These are phyloP conservation scores for Megathymus violae DNA, from an alignment of 1,140 invertebrate species.

Conservation along the genomic window DNA sequence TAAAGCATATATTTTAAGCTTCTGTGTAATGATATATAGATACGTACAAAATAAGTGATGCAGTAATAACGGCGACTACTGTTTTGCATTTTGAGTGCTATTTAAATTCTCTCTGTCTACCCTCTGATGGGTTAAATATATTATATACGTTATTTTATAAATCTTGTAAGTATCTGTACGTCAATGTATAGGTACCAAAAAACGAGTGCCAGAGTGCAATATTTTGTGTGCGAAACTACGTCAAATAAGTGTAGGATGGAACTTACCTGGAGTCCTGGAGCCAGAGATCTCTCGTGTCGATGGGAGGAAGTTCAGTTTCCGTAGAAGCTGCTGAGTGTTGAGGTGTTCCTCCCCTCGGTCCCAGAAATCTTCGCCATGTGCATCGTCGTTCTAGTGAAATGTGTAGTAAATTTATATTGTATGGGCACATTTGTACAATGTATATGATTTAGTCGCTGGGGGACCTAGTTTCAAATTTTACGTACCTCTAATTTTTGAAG, in stretches of 20 bases:
- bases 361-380: conserved; percentile 76
- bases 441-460: too few species aligned
- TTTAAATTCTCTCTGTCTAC: too few species aligned
- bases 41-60: too few species aligned
- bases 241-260: neutral
- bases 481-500: too few species aligned
- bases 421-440: too few species aligned
- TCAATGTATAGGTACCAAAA: neutral
- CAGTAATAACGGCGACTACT: too few species aligned
- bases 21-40: too few species aligned
- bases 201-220: neutral
- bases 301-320: conserved; percentile 91
- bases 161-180: neutral
- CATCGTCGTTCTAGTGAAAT: conserved; percentile 59
- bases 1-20: too few species aligned
- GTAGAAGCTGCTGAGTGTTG: conserved; percentile 90
- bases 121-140: too few species aligned
- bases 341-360: conserved; percentile 84
- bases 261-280: conserved; percentile 88
- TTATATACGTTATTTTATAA: too few species aligned
- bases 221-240: neutral
- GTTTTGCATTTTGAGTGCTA: too few species aligned
- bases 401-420: neutral
- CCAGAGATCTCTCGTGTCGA: conserved; percentile 92
- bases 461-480: too few species aligned